Conservation (phyloP, 1,140 invertebrate species). For the Zaprionus davidi region DNA sequence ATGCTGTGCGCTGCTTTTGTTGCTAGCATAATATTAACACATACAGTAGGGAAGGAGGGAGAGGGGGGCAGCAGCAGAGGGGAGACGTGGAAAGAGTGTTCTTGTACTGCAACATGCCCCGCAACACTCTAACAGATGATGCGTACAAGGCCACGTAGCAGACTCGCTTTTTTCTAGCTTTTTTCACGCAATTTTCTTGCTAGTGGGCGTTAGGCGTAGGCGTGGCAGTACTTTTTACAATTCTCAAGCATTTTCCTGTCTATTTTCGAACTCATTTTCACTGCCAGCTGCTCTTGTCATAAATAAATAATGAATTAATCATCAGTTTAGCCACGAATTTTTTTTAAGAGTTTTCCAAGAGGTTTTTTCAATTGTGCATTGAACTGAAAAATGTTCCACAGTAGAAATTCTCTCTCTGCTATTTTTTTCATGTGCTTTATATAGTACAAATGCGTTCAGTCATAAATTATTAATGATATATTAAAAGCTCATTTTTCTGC, state of each 20-base stretch:
- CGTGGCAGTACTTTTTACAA: slow-evolving; percentile 10
- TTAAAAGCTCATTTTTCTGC: slow-evolving; percentile 43
- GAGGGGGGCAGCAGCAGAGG: not conserved
- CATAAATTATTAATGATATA: slow-evolving; percentile 80
- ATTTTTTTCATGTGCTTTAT: not conserved
- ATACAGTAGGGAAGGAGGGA: slow-evolving; percentile 21
- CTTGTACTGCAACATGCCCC: slow-evolving; percentile 8
- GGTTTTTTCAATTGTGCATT: slow-evolving; percentile 69
- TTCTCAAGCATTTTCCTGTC: slow-evolving; percentile 31
- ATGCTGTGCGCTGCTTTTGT: slow-evolving; percentile 19
- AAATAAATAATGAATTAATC: slow-evolving; percentile 77
- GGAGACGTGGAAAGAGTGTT: not conserved
- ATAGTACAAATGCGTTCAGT: slow-evolving; percentile 59
- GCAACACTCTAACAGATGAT: slow-evolving; percentile 52
- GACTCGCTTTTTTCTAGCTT: slow-evolving; percentile 26
- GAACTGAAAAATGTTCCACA: slow-evolving; percentile 52
- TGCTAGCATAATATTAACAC: slow-evolving; percentile 74
- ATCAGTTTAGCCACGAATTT: slow-evolving; percentile 62
- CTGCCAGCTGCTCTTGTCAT: slow-evolving; percentile 66
- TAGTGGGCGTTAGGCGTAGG: slow-evolving; percentile 26
- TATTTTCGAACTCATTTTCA: slow-evolving; percentile 8
- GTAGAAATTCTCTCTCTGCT: not conserved
- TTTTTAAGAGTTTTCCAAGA: slow-evolving; percentile 28
- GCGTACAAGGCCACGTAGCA: slow-evolving; percentile 56
- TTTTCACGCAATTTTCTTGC: slow-evolving; percentile 20